Evolutionary conservation across 2,113 vertebrate genomes (phyloP).

Genomic region (Erythrolamprus reginae): DNA sequence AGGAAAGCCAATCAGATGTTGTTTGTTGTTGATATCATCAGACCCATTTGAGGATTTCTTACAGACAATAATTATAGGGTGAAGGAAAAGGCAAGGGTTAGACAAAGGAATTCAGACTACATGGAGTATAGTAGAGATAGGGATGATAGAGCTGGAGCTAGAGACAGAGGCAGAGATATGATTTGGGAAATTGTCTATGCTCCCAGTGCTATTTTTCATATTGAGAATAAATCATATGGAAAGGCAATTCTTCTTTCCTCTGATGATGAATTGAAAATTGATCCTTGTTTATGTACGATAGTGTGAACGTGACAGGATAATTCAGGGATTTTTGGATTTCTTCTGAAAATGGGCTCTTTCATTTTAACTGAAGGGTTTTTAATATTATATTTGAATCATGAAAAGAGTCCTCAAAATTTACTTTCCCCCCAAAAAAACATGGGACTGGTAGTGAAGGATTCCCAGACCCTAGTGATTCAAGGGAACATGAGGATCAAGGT

Average conservation of each 20-base stretch:
- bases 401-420: neutral
- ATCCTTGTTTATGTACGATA: neutral
- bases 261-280: neutral
- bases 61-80: neutral
- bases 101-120: neutral
- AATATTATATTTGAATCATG: neutral
- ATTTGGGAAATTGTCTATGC: neutral
- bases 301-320: neutral
- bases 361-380: neutral
- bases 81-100: neutral
- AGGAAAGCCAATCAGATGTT: neutral
- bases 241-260: neutral
- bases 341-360: neutral
- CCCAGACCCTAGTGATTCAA: neutral
- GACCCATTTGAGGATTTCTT: neutral
- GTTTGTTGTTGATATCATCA: neutral
- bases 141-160: neutral
- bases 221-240: neutral
- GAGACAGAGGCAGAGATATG: neutral
- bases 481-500: neutral
- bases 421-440: too few species aligned
- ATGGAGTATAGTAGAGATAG: neutral
- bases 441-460: neutral
- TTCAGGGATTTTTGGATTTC: neutral
- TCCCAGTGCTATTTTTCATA: neutral